Percentiles rank a stretch among this genome's conserved stretches.
Evolutionary conservation across 1,140 invertebrate genomes (phyloP).

Genomic region (Nomia melanderi): DNA sequence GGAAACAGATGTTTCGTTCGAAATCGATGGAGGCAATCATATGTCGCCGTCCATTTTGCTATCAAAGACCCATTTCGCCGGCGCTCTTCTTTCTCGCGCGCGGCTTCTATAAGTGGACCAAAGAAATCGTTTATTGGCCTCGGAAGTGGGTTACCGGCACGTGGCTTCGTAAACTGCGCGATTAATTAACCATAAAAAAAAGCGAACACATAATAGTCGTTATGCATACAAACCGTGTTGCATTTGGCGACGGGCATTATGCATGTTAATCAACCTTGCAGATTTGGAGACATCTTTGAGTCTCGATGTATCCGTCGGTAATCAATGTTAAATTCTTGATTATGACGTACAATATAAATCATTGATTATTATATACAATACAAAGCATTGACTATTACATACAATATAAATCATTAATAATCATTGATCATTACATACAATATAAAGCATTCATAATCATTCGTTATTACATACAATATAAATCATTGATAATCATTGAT

Average conservation of each 20-base stretch:
- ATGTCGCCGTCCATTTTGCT: slow-evolving; percentile 4
- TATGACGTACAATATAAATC: no score
- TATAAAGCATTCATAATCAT: no score
- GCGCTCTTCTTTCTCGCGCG: slow-evolving; percentile 21
- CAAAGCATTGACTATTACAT: no score
- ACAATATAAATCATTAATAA: no score
- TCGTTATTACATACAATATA: no score
- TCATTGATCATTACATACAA: no score
- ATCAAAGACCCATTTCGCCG: slow-evolving; percentile 7
- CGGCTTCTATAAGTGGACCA: slow-evolving; percentile 52
- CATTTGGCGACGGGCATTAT: background rate
- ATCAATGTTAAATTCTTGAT: no score
- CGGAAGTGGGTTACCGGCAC: slow-evolving; percentile 53
- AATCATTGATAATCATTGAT: no score
- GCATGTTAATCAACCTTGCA: background rate
- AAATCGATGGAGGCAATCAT: background rate
- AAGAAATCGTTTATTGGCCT: slow-evolving; percentile 55
- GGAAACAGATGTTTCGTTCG: background rate
- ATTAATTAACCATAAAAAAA: slow-evolving; percentile 51
- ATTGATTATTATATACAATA: no score
- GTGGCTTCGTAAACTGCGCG: slow-evolving; percentile 37
- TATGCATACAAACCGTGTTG: slow-evolving; percentile 12
- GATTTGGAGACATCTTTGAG: background rate
- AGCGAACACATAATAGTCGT: background rate
- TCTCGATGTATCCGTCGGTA: background rate